Evolutionary conservation across 2,888 invertebrate species (phyloP).

Genomic region (Callyntrura guangdongensis): DNA sequence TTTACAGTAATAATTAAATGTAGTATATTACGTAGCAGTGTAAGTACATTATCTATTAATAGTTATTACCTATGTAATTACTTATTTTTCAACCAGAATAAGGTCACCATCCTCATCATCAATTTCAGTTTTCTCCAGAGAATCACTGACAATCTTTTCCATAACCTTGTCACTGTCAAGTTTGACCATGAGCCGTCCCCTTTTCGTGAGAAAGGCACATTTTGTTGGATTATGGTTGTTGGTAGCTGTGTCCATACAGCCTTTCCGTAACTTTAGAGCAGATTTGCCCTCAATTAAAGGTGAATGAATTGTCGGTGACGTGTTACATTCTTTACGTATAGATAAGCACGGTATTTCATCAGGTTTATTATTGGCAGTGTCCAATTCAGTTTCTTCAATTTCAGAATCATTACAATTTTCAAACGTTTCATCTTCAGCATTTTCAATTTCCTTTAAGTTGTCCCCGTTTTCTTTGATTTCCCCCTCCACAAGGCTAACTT

Average conservation of each 20-base stretch:
- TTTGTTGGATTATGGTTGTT: slow-evolving; percentile 35
- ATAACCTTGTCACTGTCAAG: slow-evolving; percentile 47
- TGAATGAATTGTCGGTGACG: neutral
- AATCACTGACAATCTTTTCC: slow-evolving; percentile 19
- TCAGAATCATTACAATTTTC: slow-evolving; percentile 9
- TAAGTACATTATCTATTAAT: too few species aligned
- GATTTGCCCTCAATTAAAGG: slow-evolving; percentile 18
- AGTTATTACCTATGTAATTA: too few species aligned
- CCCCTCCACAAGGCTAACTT: neutral
- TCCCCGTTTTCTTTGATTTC: slow-evolving; percentile 5
- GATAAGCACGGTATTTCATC: too few species aligned
- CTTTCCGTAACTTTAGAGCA: slow-evolving; percentile 10
- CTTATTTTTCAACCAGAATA: slow-evolving; percentile 13
- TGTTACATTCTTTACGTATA: neutral
- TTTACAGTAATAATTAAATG: neutral
- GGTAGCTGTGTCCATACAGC: neutral
- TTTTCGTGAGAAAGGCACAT: slow-evolving; percentile 25
- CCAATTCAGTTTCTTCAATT: neutral
- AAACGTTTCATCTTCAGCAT: neutral
- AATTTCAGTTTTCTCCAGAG: slow-evolving; percentile 32
- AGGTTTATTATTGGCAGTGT: too few species aligned
- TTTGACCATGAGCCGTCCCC: slow-evolving; percentile 18
- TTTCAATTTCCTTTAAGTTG: neutral
- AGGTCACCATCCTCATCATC: slow-evolving; percentile 48
- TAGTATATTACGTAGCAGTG: too few species aligned